A percentile compares a stretch with the other conserved stretches of the same genome.
Conservation (phyloP, 1,140 invertebrate genomes). For the Tribolium castaneum region DNA sequence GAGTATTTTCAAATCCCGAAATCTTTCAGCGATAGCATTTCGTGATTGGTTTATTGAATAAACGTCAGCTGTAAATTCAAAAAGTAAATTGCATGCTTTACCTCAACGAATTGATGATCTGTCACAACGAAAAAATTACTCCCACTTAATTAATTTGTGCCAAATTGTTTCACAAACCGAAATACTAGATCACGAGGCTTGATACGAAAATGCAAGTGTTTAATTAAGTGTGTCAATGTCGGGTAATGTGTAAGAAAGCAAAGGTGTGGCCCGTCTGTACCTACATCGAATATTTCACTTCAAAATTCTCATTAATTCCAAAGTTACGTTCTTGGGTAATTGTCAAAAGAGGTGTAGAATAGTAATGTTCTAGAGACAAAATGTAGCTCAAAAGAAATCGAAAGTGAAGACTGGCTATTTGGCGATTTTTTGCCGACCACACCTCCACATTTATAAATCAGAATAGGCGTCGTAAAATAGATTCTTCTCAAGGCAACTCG, state of each 20-base stretch:
- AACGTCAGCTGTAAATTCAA: constrained; percentile 29
- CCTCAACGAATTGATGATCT: constrained; percentile 23
- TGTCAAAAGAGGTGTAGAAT: constrained; percentile 6
- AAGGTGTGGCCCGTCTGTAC: constrained; percentile 37
- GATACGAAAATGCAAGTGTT: constrained; percentile 37
- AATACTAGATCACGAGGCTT: not conserved
- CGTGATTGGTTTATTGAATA: constrained; percentile 37
- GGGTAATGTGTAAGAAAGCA: constrained; percentile 39
- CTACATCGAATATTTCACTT: constrained; percentile 26
- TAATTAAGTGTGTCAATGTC: constrained; percentile 41
- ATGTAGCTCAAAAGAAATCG: not conserved
- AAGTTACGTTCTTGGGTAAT: constrained; percentile 20
- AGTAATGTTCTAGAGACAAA: not conserved
- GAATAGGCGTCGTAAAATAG: not conserved
- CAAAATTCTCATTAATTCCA: constrained; percentile 31
- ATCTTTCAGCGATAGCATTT: not conserved
- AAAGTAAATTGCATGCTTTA: constrained; percentile 16
- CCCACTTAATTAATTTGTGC: not conserved
- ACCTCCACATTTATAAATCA: constrained; percentile 11
- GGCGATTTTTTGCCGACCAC: constrained; percentile 3
- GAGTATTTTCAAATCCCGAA: not conserved
- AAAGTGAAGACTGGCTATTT: not conserved
- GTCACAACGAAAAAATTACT: not conserved
- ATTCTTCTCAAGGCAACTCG: constrained; percentile 6
- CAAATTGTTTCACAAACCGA: constrained; percentile 1